Conservation (phyloP, 1,140 invertebrate species). For the Pygmarrhopalites habei region DNA sequence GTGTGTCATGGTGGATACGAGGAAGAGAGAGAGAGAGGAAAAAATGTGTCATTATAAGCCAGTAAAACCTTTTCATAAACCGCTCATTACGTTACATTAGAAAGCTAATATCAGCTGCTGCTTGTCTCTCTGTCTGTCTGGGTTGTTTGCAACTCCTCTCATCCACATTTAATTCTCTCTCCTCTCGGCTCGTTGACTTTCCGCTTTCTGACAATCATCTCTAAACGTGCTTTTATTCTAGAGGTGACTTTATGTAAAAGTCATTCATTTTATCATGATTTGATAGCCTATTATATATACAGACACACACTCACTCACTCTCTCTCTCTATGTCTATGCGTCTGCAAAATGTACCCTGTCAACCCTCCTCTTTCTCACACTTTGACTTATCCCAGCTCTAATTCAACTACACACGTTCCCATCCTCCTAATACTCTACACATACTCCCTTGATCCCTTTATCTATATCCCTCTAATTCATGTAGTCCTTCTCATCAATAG, state of each 20-base stretch:
- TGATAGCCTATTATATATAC: constrained; percentile 7
- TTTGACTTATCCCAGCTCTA: no score
- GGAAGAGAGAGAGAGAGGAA: no score
- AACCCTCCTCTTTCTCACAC: no score
- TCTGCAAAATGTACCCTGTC: no score
- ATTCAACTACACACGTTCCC: no score
- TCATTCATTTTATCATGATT: constrained; percentile 5
- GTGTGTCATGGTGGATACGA: background rate
- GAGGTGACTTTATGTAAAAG: constrained; percentile 4
- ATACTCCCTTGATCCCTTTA: no score
- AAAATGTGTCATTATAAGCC: constrained; percentile 18
- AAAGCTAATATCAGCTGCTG: background rate
- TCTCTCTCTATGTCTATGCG: no score
- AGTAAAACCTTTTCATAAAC: constrained; percentile 19
- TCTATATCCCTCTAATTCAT: no score
- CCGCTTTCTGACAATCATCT: background rate
- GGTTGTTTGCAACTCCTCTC: background rate
- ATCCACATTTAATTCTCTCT: constrained; percentile 3
- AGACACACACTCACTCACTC: no score
- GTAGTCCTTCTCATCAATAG: no score
- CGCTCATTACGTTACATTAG: constrained; percentile 16
- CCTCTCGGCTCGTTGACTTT: constrained; percentile 4
- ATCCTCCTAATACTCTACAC: no score
- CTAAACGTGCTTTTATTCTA: background rate
- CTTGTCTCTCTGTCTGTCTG: background rate